phyloP scores from a whole-genome alignment of 2,113 vertebrate genomes.

The Orthonyx spaldingii region DNA sequence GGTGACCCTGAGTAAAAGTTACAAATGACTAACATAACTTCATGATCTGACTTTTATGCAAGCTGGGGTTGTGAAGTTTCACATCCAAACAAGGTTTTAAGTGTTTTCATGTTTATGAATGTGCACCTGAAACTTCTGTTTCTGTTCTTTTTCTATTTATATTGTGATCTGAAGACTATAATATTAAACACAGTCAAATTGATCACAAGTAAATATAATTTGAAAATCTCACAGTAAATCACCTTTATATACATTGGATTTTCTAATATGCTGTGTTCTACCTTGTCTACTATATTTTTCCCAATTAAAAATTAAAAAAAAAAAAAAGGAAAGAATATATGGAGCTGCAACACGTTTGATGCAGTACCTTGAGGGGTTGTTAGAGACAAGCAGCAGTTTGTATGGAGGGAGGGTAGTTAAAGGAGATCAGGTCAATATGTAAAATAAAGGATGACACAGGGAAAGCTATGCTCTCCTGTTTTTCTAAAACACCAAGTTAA shows the following conservation, averaged over 20 bases:
- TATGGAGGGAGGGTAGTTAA: background rate
- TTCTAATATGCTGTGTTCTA: background rate
- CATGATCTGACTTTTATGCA: background rate
- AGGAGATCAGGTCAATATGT: background rate
- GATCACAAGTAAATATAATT: background rate
- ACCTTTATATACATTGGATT: background rate
- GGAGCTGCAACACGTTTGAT: background rate
- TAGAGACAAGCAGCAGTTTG: background rate
- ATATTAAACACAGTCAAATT: background rate
- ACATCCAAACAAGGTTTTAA: background rate
- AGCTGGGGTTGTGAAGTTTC: background rate
- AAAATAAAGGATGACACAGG: background rate
- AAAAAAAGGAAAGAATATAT: background rate
- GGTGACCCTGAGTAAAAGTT: background rate
- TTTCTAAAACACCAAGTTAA: background rate
- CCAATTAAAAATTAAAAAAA: background rate
- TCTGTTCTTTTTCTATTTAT: background rate
- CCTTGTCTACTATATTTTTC: background rate
- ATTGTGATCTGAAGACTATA: background rate
- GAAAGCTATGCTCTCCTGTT: background rate
- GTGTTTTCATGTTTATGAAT: background rate
- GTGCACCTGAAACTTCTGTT: background rate
- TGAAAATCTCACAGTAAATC: background rate
- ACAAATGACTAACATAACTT: background rate
- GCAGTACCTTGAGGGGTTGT: background rate